These are phyloP conservation scores for Xanthia icteritia DNA, from an alignment of 2,888 invertebrate species.

Conservation along the genomic window DNA sequence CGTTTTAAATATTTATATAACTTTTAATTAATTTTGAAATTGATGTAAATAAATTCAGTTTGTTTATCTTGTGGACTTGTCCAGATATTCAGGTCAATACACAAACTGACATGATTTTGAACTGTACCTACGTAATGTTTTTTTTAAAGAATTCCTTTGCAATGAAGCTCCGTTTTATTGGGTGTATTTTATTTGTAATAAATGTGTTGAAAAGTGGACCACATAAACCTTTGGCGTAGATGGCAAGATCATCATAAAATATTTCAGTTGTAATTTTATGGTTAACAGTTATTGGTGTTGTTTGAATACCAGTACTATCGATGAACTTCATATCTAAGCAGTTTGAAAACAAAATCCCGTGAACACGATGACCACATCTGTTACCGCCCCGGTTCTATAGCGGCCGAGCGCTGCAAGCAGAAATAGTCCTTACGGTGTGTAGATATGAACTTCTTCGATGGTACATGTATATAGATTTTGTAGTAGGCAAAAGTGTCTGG, in stretches of 20 bases:
- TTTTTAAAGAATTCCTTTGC: constrained; percentile 29
- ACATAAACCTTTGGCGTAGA: constrained; percentile 17
- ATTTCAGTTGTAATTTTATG: constrained; percentile 17
- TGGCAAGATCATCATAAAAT: constrained; percentile 20
- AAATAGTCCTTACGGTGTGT: no score
- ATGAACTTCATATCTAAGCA: no score
- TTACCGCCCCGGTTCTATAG: no score
- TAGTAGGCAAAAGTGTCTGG: background rate
- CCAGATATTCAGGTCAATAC: constrained; percentile 50
- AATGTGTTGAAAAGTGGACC: constrained; percentile 31
- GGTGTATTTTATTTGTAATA: constrained; percentile 43
- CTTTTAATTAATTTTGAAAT: constrained; percentile 53
- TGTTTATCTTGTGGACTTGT: constrained; percentile 48
- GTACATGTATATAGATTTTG: background rate
- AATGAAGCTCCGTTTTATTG: constrained; percentile 26
- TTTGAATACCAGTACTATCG: constrained; percentile 10
- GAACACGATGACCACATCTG: no score
- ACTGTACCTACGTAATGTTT: background rate
- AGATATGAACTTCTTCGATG: no score
- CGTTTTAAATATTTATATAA: constrained; percentile 12
- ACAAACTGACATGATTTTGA: constrained; percentile 23
- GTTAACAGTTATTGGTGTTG: background rate
- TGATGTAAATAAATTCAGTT: constrained; percentile 41
- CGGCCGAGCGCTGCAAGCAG: no score
- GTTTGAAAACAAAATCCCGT: no score